These are phyloP conservation scores for Drosophila ananassae DNA, from an alignment of 1,140 invertebrate species.

Conservation along the genomic window DNA sequence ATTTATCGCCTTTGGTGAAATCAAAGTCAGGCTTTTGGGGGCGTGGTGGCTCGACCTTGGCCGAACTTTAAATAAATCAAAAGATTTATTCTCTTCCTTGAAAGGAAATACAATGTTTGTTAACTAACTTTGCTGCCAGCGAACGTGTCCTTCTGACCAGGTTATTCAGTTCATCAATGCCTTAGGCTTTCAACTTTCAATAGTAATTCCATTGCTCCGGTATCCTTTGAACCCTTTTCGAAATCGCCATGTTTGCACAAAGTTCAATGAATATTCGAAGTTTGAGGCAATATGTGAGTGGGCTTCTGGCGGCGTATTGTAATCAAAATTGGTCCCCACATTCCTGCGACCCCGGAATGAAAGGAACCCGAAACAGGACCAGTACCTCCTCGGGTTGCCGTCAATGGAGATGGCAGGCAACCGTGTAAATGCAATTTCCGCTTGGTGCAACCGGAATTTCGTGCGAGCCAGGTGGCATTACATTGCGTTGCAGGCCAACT, in stretches of 20 bases:
- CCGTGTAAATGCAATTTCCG: slow-evolving; percentile 78
- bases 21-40: neutral
- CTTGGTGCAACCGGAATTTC: slow-evolving; percentile 72
- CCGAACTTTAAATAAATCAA: neutral
- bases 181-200: slow-evolving; percentile 34
- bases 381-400: slow-evolving; percentile 1
- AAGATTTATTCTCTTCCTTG: neutral
- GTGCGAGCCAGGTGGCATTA: slow-evolving; percentile 27
- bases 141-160: slow-evolving; percentile 42
- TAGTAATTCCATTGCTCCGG: neutral
- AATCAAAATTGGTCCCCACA: slow-evolving; percentile 20
- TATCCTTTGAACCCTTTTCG: slow-evolving; percentile 9
- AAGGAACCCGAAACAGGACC: slow-evolving; percentile 10
- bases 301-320: slow-evolving; percentile 38
- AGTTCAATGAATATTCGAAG: slow-evolving; percentile 12
- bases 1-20: slow-evolving; percentile 28
- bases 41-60: neutral
- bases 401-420: slow-evolving; percentile 40
- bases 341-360: neutral
- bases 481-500: slow-evolving; percentile 10
- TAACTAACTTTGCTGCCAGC: slow-evolving; percentile 7
- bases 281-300: slow-evolving; percentile 5
- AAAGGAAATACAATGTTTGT: neutral
- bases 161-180: slow-evolving; percentile 68
- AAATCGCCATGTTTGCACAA: slow-evolving; percentile 22